Evolutionary conservation across 23 tunicate species (phyloP).

Genomic region (Styela clava): DNA sequence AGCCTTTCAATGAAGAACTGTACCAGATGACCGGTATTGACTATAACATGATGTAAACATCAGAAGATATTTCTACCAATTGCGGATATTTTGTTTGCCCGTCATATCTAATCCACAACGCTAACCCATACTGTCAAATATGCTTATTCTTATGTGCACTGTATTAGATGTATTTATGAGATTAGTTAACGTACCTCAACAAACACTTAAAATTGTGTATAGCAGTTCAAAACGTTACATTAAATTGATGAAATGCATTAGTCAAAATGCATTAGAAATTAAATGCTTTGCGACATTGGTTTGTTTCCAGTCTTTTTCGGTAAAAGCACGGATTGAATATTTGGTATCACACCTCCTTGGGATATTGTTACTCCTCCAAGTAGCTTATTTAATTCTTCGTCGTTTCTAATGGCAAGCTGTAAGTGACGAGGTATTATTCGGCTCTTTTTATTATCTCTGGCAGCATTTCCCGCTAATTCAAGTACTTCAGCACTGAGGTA

Average conservation of each 20-base stretch:
- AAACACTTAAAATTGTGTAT: too few relatives aligned
- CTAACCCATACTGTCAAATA: too few relatives aligned
- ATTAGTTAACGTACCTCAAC: too few relatives aligned
- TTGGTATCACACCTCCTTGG: conserved; percentile 74
- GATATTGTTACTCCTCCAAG: conserved; percentile 76
- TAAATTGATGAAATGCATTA: too few relatives aligned
- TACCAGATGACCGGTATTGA: background rate
- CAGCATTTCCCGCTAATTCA: conserved; percentile 19
- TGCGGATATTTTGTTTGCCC: too few relatives aligned
- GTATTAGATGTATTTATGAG: too few relatives aligned
- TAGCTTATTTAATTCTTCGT: conserved; percentile 40
- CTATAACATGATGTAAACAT: too few relatives aligned
- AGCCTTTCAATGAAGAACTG: conserved; percentile 1
- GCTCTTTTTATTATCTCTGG: conserved; percentile 17
- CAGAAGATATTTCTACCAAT: too few relatives aligned
- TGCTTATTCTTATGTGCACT: too few relatives aligned
- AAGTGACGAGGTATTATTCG: conserved; percentile 16
- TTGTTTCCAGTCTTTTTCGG: conserved; percentile 52
- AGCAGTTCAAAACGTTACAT: too few relatives aligned
- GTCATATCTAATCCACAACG: too few relatives aligned
- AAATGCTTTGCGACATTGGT: conserved; percentile 33
- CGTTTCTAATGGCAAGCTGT: conserved; percentile 19
- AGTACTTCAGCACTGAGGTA: conserved; percentile 20
- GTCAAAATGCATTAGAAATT: too few relatives aligned
- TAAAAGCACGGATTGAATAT: conserved; percentile 47